A percentile compares a stretch with the other conserved stretches of the same genome.
Conservation (phyloP, 2,888 invertebrate genomes). For the Eupithecia inturbata region DNA sequence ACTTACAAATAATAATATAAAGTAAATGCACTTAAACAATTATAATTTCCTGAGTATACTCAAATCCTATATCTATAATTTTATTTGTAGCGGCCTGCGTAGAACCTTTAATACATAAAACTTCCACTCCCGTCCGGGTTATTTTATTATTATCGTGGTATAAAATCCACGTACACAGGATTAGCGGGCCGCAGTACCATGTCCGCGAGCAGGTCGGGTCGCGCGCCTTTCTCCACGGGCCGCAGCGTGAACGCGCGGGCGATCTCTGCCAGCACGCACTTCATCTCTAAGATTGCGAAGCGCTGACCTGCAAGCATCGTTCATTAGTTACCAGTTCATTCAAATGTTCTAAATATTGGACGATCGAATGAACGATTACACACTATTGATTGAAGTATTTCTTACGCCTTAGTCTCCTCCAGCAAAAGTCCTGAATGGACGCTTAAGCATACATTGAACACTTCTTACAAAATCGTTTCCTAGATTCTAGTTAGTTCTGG, state of each 20-base stretch:
- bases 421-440: background rate
- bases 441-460: background rate
- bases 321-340: background rate
- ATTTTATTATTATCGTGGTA: conserved; percentile 40
- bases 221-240: conserved; percentile 72
- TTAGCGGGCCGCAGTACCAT: conserved; percentile 75
- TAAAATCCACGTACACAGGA: conserved; percentile 64
- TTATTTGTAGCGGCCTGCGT: background rate
- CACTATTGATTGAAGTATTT: background rate
- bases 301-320: conserved; percentile 81
- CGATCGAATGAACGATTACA: too few species aligned
- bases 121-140: background rate
- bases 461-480: background rate
- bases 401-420: background rate
- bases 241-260: conserved; percentile 80
- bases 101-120: background rate
- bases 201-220: conserved; percentile 72
- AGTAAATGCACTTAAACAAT: background rate
- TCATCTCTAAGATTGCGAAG: conserved; percentile 87
- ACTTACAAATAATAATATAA: background rate
- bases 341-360: background rate
- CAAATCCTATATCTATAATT: too few species aligned
- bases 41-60: background rate
- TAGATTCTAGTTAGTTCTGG: background rate
- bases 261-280: conserved; percentile 82